Conservation (phyloP, 1,140 invertebrate species). For the Procambarus clarkii region DNA sequence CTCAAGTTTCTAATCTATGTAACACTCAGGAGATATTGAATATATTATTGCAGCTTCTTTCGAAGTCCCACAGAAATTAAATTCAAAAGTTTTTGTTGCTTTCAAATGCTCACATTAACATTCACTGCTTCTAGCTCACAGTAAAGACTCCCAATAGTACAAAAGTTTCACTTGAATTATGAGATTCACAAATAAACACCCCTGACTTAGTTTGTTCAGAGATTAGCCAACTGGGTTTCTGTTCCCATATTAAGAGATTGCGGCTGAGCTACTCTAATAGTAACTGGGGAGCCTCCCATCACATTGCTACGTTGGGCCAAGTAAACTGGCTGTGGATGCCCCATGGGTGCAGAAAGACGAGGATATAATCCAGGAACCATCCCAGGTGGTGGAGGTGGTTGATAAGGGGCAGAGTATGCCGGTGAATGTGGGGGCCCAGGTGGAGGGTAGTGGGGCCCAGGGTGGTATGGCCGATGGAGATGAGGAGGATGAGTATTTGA, state of each 20-base stretch:
- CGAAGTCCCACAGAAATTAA: conserved; percentile 29
- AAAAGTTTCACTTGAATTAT: conserved; percentile 25
- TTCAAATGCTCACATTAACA: neutral
- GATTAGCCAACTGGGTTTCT: conserved; percentile 72
- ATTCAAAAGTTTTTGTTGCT: neutral
- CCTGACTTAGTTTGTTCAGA: conserved; percentile 48
- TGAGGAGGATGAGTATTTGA: conserved; percentile 71
- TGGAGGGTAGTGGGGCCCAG: conserved; percentile 65
- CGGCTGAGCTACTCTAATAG: conserved; percentile 67
- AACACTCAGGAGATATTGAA: conserved; percentile 49
- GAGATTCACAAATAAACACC: conserved; percentile 53
- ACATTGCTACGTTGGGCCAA: conserved; percentile 71
- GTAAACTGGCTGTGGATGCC: conserved; percentile 66
- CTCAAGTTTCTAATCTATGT: conserved; percentile 51
- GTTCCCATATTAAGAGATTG: conserved; percentile 58
- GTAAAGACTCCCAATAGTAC: conserved; percentile 31
- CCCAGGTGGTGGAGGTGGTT: conserved; percentile 56
- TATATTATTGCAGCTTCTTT: conserved; percentile 45
- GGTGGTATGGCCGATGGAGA: conserved; percentile 67
- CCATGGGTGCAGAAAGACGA: conserved; percentile 55
- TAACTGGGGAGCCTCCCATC: conserved; percentile 71
- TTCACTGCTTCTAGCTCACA: conserved; percentile 19
- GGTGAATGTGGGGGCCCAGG: conserved; percentile 70
- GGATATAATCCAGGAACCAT: conserved; percentile 64
- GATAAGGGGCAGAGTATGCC: conserved; percentile 71